phyloP scores from a whole-genome alignment of 2,888 invertebrate species.

The Noctua comes region DNA sequence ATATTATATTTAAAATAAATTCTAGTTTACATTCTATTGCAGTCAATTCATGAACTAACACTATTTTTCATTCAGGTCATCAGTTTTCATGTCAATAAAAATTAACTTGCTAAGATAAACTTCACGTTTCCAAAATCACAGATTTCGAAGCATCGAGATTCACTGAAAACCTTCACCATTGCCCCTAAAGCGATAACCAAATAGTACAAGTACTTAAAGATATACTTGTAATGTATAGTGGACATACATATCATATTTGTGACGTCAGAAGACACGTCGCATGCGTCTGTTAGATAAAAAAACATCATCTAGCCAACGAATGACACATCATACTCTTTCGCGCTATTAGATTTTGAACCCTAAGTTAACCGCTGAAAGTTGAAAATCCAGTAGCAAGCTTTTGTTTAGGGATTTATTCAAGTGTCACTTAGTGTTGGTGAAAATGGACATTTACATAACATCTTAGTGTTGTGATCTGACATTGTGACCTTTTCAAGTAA shows the following conservation, averaged over 20 bases:
- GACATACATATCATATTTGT: background rate
- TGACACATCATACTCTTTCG: conserved; percentile 29
- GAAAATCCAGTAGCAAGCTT: background rate
- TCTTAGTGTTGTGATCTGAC: conserved; percentile 9
- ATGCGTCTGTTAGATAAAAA: conserved; percentile 10
- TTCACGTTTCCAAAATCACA: background rate
- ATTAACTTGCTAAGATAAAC: background rate
- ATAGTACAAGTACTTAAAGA: conserved; percentile 18
- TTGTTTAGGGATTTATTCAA: background rate
- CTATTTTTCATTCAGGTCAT: background rate
- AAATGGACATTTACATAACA: conserved; percentile 16
- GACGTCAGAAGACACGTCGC: conserved; percentile 29
- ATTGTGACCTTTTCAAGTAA: conserved; percentile 35
- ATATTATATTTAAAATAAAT: background rate
- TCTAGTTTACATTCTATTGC: background rate
- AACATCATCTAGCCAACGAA: conserved; percentile 33
- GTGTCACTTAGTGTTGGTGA: background rate
- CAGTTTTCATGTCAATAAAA: too few species aligned
- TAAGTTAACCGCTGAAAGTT: fast-evolving
- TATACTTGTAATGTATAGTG: background rate
- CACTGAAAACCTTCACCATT: conserved; percentile 35
- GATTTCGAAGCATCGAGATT: background rate
- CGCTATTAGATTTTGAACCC: background rate
- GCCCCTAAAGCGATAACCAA: conserved; percentile 32
- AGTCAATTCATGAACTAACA: background rate